Percentiles rank a stretch among this genome's conserved stretches.
phyloP scores from a whole-genome alignment of 2,113 vertebrate genomes.

The Aptenodytes patagonicus region DNA sequence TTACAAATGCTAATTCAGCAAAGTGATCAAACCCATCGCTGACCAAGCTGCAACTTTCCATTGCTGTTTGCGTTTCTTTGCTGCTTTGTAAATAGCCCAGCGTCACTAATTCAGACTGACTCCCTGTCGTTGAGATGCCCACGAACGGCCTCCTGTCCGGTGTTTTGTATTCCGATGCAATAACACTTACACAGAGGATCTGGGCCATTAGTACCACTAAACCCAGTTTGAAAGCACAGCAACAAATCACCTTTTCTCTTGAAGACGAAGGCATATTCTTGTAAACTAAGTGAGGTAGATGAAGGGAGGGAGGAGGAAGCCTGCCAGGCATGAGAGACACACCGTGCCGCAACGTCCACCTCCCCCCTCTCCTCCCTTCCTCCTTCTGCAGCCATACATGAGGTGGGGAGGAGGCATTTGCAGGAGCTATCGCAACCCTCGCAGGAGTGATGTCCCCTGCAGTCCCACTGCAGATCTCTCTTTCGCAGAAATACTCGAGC shows the following conservation, averaged over 20 bases:
- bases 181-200: background rate
- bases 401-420: background rate
- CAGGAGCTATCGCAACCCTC: background rate
- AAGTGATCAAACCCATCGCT: background rate
- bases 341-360: rapidly evolving
- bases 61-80: background rate
- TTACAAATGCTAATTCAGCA: background rate
- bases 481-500: background rate
- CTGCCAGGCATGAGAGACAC: background rate
- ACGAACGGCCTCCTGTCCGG: background rate
- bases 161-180: background rate
- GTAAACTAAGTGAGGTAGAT: background rate
- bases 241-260: background rate
- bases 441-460: background rate
- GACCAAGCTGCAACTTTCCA: background rate
- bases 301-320: background rate
- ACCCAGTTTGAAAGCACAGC: background rate
- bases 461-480: background rate
- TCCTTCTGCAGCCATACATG: background rate
- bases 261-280: background rate
- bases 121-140: background rate
- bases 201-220: background rate
- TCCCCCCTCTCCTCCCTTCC: background rate
- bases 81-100: background rate
- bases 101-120: background rate